Conservation (phyloP, 1,140 invertebrate species). For the Orius insidiosus region DNA sequence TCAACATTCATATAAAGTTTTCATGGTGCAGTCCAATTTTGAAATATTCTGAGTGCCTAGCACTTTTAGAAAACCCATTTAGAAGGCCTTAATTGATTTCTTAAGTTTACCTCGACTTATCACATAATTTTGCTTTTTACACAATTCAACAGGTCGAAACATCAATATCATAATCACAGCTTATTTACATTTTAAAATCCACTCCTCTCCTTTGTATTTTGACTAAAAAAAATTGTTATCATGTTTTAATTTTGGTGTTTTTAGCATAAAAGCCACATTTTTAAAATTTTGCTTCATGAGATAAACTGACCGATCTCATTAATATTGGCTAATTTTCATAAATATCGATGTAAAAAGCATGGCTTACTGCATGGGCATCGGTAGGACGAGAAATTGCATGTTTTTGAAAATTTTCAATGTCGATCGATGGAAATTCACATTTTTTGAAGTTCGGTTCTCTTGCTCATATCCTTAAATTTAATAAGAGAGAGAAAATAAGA, state of each 20-base stretch:
- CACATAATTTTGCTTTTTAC: too few relatives aligned
- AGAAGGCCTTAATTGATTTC: too few relatives aligned
- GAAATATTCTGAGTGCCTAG: too few relatives aligned
- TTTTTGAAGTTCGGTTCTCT: conserved; percentile 5
- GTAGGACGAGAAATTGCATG: conserved; percentile 3
- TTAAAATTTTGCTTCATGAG: too few relatives aligned
- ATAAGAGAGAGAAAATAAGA: not conserved
- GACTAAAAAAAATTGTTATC: conserved; percentile 11
- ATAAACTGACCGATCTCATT: too few relatives aligned
- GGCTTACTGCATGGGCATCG: conserved; percentile 11
- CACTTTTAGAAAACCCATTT: too few relatives aligned
- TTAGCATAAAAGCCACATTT: not conserved
- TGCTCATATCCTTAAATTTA: conserved; percentile 7
- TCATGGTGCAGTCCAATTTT: too few relatives aligned
- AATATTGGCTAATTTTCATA: not conserved
- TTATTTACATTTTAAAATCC: conserved; percentile 2
- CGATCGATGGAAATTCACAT: not conserved
- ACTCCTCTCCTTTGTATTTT: conserved; percentile 1
- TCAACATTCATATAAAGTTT: too few relatives aligned
- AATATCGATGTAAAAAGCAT: conserved; percentile 9
- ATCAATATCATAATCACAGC: too few relatives aligned
- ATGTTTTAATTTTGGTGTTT: not conserved
- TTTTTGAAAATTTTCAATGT: conserved; percentile 6
- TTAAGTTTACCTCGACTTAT: too few relatives aligned
- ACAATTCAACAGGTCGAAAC: too few relatives aligned